phyloP scores from a whole-genome alignment of 2,113 vertebrate genomes.

The Zosterops lateralis region DNA sequence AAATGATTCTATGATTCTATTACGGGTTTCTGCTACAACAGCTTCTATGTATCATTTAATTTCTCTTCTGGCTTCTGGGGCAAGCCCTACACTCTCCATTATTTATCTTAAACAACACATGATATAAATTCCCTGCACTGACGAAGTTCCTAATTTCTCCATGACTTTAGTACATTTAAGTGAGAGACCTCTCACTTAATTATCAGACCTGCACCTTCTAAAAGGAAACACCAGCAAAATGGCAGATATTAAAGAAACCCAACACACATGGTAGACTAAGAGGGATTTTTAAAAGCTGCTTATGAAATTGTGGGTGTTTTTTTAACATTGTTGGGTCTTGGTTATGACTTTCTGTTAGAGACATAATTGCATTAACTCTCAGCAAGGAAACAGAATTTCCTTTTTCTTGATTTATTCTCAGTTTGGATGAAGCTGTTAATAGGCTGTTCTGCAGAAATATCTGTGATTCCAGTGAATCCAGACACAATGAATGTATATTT shows the following conservation, averaged over 20 bases:
- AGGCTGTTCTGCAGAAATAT: background rate
- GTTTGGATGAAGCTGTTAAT: background rate
- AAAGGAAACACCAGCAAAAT: background rate
- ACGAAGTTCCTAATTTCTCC: background rate
- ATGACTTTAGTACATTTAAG: background rate
- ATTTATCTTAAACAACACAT: background rate
- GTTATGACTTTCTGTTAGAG: background rate
- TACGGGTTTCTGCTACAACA: background rate
- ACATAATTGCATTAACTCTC: background rate
- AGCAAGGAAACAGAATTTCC: background rate
- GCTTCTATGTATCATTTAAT: background rate
- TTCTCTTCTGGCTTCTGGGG: background rate
- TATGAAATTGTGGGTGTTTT: background rate
- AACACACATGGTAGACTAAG: background rate
- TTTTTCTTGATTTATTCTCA: background rate
- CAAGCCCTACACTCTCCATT: background rate
- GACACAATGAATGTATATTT: background rate
- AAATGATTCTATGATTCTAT: background rate
- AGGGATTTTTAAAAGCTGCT: background rate
- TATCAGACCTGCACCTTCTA: background rate
- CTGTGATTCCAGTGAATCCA: background rate
- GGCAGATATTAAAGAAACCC: background rate
- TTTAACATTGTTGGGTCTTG: background rate
- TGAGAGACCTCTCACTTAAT: background rate
- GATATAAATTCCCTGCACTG: background rate